Conservation (phyloP, 2,113 vertebrate genomes). For the Ammospiza nelsoni region DNA sequence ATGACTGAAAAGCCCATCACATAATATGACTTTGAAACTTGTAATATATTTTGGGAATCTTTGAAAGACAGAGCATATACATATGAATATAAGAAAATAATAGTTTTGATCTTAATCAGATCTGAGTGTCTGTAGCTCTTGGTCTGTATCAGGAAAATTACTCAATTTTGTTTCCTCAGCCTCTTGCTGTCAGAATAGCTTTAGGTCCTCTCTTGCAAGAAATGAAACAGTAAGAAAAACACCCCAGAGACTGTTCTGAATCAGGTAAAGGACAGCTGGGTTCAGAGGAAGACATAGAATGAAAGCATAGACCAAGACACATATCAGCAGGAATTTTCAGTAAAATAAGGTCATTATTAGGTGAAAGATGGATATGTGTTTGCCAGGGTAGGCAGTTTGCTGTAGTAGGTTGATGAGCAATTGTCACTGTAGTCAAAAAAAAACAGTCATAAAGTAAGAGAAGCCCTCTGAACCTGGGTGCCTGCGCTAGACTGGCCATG, state of each 20-base stretch:
- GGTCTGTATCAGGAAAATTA: neutral
- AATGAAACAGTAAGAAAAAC: neutral
- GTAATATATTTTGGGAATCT: neutral
- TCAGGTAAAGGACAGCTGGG: neutral
- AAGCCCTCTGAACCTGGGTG: neutral
- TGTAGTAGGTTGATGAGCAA: neutral
- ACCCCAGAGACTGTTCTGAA: fast-evolving
- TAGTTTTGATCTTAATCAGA: neutral
- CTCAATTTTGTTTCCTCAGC: neutral
- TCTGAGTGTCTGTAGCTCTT: neutral
- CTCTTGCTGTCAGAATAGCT: neutral
- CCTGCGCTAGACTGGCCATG: neutral
- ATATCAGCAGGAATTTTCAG: neutral
- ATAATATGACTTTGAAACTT: neutral
- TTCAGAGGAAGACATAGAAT: neutral
- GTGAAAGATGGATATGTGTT: neutral
- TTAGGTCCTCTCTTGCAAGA: neutral
- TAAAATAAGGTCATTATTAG: neutral
- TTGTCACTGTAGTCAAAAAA: neutral
- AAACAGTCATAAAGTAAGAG: neutral
- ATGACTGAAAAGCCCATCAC: neutral
- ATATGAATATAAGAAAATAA: neutral
- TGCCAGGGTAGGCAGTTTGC: neutral
- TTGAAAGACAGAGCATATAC: neutral
- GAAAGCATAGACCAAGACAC: neutral